Conservation (phyloP, 2,888 invertebrate genomes). For the Stenichneumon culpator region DNA sequence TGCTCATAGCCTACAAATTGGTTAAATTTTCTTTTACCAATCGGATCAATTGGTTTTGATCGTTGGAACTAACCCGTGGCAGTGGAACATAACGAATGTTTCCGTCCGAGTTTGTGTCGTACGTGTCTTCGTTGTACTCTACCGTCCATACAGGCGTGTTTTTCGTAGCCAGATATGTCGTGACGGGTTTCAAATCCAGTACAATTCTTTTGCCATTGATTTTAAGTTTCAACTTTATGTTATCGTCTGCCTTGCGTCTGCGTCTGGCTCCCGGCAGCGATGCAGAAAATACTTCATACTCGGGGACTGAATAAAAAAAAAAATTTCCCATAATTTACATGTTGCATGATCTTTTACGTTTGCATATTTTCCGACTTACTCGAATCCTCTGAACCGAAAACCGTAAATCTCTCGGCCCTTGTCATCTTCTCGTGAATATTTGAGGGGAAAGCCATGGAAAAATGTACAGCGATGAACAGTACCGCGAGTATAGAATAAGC, state of each 20-base stretch:
- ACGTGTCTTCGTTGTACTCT: not conserved
- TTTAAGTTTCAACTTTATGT: not conserved
- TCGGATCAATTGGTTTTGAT: not conserved
- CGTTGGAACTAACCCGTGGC: not conserved
- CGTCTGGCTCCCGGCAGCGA: not conserved
- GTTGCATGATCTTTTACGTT: no score
- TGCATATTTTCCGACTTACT: not conserved
- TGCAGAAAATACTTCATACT: not conserved
- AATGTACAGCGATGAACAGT: not conserved
- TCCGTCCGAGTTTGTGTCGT: no score
- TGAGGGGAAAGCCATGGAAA: not conserved
- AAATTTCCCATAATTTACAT: no score
- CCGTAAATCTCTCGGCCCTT: not conserved
- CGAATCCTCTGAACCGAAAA: slow-evolving; percentile 12
- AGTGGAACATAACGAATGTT: slow-evolving; percentile 33
- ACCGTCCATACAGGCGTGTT: not conserved
- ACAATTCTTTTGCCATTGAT: not conserved
- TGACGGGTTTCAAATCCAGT: not conserved
- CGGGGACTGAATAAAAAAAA: not conserved
- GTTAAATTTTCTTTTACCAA: not conserved
- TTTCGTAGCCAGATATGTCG: not conserved
- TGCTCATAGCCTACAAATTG: slow-evolving; percentile 11
- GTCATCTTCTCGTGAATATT: slow-evolving; percentile 35
- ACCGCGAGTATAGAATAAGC: no score
- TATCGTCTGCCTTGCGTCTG: not conserved